Base-by-base conservation (phyloP, 2,888 invertebrate species). In the Leptopilina drosophilae region DNA sequence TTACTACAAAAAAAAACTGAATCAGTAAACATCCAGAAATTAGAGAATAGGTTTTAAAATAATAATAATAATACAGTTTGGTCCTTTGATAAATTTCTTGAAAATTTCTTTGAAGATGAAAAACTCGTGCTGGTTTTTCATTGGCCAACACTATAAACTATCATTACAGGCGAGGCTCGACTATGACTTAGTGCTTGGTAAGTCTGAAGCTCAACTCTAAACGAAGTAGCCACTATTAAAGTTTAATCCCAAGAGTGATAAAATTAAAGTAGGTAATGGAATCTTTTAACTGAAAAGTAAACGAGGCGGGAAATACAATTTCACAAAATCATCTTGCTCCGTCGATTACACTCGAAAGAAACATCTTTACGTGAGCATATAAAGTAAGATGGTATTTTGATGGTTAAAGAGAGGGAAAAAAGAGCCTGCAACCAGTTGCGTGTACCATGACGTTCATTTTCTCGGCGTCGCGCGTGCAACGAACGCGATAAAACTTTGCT, bases 401-500 rank as follows among this genome's bases (percentile, higher is more conserved):
- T 40, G 59, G 53, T 75, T 46, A 53, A 56, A 40, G 56, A 64
- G 49, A 65, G 56, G 53, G 77, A 76, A 82, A 81, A 82, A 79
- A 80, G 49, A 11, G 76, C 79, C 77, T 80, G 82, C 83, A 83
- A 84, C 85, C 79, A 85, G 83, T 85, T 83, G 84, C 85, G 83
- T 84, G 85, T 80, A 53, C 78, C 77, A 77, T 77, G 82, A 81
- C 80, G 79, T 79, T 83, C 78, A 66, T 80, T 79, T 56, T 62
- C 75, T 79, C 78, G 59, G 75, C 77, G 49, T 49, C 11, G 77
- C 81, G 78, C 80, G 81, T 66, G 76, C 73, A 69, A 76, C 75
- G 77, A 67, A 78, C 46, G 79, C 79, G 77, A 80, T 81, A 83
- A 81, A 81, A 82, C 80, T 81, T 75, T 69, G 56, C 42, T 73